A percentile compares a stretch with the other conserved stretches of the same genome.
These are phyloP conservation scores for Elysia crispata DNA, from an alignment of 2,888 invertebrate species.

Conservation along the genomic window DNA sequence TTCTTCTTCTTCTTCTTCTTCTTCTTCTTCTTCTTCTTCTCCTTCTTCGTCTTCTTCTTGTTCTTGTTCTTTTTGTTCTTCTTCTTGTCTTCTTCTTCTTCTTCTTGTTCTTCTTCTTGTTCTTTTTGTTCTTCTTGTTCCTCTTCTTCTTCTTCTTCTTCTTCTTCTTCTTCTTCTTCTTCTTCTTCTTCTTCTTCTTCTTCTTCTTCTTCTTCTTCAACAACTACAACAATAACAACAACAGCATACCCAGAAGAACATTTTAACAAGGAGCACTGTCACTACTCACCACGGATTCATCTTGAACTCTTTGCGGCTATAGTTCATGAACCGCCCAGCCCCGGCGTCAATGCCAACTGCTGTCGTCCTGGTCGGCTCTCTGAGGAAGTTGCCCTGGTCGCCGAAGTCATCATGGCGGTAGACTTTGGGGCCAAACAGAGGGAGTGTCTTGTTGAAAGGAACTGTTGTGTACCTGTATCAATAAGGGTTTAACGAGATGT, in stretches of 20 bases:
- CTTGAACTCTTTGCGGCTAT: slow-evolving; percentile 80
- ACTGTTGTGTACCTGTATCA: slow-evolving; percentile 79
- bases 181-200: no score
- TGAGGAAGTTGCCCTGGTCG: slow-evolving; percentile 94
- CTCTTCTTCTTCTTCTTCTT: not conserved
- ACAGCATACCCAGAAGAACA: not conserved
- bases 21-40: slow-evolving; percentile 33
- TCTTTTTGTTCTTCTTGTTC: no score
- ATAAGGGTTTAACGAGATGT: not conserved
- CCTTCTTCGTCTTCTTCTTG: no score
- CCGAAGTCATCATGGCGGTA: slow-evolving; percentile 79
- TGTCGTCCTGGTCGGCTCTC: slow-evolving; percentile 93
- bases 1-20: slow-evolving; percentile 33
- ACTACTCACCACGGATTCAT: slow-evolving; percentile 55
- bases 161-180: slow-evolving; percentile 20
- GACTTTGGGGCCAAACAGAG: slow-evolving; percentile 94
- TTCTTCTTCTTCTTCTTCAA: no score
- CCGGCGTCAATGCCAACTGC: slow-evolving; percentile 80
- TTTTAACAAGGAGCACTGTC: not conserved
- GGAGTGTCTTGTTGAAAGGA: slow-evolving; percentile 93
- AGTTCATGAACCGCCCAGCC: slow-evolving; percentile 89
- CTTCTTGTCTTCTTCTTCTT: no score
- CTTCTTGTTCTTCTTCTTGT: no score
- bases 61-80: no score
- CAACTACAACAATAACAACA: no score